Percentiles rank a stretch among this genome's conserved stretches.
These are phyloP conservation scores for Falcaria lacertinaria DNA, from an alignment of 2,888 invertebrate species.

Conservation along the genomic window DNA sequence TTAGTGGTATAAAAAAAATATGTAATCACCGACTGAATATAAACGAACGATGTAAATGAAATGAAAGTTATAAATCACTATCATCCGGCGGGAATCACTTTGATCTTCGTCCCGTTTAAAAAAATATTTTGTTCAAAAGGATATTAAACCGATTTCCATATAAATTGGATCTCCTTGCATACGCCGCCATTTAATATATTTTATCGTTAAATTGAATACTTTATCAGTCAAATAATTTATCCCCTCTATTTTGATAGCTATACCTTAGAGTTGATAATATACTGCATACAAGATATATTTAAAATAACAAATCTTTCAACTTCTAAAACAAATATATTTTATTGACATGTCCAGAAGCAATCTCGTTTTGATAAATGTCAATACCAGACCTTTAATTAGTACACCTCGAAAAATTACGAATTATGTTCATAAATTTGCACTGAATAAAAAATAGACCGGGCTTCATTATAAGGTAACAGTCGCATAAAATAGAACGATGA, in stretches of 20 bases:
- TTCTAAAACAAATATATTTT: not conserved
- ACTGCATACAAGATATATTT: too few species aligned
- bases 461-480: too few species aligned
- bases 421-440: too few species aligned
- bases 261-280: too few species aligned
- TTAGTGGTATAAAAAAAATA: too few species aligned
- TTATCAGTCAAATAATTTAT: too few species aligned
- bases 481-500: too few species aligned
- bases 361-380: not conserved
- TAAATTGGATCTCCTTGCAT: not conserved
- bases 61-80: constrained; percentile 2
- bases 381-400: too few species aligned
- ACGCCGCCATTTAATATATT: not conserved
- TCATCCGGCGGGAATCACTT: not conserved
- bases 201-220: not conserved
- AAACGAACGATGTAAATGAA: constrained; percentile 1
- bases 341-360: not conserved
- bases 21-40: too few species aligned
- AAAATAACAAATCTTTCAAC: not conserved
- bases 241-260: too few species aligned
- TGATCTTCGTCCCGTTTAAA: constrained; percentile 1
- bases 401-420: too few species aligned
- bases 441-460: too few species aligned
- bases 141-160: constrained; percentile 1
- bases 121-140: constrained; percentile 1